These are phyloP conservation scores for Pandemis corylana DNA, from an alignment of 2,888 invertebrate genomes.

Conservation along the genomic window DNA sequence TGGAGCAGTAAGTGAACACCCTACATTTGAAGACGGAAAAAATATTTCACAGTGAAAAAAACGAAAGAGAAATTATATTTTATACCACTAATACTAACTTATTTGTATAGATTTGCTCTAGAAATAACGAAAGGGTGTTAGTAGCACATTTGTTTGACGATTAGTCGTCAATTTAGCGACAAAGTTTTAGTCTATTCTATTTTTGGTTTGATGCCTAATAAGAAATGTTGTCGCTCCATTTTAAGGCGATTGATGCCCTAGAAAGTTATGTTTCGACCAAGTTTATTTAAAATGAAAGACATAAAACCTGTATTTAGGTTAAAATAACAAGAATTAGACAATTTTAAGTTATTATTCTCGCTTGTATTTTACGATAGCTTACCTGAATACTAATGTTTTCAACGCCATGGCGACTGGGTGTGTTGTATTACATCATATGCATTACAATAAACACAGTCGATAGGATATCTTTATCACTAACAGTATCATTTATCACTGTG, in stretches of 20 bases:
- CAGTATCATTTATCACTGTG: conserved; percentile 21
- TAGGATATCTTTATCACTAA: conserved; percentile 24
- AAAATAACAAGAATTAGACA: not conserved
- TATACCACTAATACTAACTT: not conserved
- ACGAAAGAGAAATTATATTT: too few species aligned
- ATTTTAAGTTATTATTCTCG: conserved; percentile 18
- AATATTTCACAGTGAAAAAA: too few species aligned
- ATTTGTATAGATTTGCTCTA: not conserved
- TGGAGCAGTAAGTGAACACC: too few species aligned
- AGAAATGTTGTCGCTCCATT: not conserved
- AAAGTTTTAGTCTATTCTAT: too few species aligned
- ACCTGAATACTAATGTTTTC: conserved; percentile 34
- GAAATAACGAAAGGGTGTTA: not conserved
- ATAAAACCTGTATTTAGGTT: not conserved
- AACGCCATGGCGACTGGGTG: conserved; percentile 31
- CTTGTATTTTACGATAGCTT: conserved; percentile 16
- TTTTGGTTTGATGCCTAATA: too few species aligned
- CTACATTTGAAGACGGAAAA: too few species aligned
- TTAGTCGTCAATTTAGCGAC: too few species aligned
- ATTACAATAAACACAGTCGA: not conserved
- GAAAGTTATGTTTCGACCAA: not conserved
- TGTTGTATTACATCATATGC: conserved; percentile 26
- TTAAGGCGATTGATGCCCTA: not conserved
- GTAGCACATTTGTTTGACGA: not conserved
- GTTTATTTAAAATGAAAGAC: not conserved